Conservation (phyloP, 2,113 vertebrate genomes). For the Pheucticus melanocephalus region DNA sequence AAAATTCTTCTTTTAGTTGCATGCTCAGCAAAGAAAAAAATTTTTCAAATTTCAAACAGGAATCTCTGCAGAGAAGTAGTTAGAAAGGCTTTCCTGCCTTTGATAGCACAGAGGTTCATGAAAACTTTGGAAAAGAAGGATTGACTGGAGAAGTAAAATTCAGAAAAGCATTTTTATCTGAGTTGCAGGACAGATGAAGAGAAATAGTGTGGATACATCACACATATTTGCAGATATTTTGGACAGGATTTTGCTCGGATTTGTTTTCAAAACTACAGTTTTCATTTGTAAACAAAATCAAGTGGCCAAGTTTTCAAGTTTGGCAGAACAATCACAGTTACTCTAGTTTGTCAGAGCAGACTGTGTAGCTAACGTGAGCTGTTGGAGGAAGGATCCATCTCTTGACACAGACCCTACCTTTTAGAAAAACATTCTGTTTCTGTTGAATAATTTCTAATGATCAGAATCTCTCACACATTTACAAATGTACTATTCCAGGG, state of each 20-base stretch:
- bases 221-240: background rate
- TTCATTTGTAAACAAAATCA: background rate
- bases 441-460: background rate
- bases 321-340: background rate
- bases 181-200: background rate
- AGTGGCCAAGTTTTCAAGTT: background rate
- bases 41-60: background rate
- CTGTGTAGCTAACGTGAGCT: background rate
- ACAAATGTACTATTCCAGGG: background rate
- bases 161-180: background rate
- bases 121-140: background rate
- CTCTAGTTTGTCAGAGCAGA: background rate
- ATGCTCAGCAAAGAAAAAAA: background rate
- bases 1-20: background rate
- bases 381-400: background rate
- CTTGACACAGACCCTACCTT: background rate
- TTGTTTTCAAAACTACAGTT: background rate
- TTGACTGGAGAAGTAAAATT: background rate
- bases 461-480: background rate
- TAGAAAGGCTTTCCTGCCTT: background rate
- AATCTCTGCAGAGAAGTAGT: background rate
- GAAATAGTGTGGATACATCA: background rate
- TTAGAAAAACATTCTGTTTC: background rate
- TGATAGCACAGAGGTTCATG: background rate
- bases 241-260: background rate